These are phyloP conservation scores for Drosophila affinis DNA, from an alignment of 2,888 invertebrate genomes.

Conservation along the genomic window DNA sequence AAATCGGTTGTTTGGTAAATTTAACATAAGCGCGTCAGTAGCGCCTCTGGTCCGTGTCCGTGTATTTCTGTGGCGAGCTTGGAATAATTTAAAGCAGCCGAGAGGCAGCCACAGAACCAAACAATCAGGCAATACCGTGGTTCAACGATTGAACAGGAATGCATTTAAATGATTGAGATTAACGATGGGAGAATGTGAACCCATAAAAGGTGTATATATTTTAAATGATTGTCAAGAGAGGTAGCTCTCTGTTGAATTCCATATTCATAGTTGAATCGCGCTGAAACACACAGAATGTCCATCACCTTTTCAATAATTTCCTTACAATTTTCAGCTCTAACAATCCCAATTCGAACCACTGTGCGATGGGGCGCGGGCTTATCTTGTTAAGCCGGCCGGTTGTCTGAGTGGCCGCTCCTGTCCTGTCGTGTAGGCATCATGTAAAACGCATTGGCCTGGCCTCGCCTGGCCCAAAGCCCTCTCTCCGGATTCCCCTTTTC, in stretches of 20 bases:
- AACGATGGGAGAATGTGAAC: not conserved
- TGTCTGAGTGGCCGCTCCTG: conserved; percentile 60
- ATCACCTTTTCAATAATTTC: not conserved
- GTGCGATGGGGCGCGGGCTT: conserved; percentile 48
- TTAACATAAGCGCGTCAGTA: conserved; percentile 78
- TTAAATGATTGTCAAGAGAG: not conserved
- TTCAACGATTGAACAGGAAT: not conserved
- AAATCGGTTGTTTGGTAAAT: conserved; percentile 82
- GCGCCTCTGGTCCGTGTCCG: conserved; percentile 69
- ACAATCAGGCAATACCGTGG: conserved; percentile 34
- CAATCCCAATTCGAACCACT: conserved; percentile 3
- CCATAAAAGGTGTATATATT: not conserved
- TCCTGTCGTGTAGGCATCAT: conserved; percentile 76
- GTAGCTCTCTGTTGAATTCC: not conserved
- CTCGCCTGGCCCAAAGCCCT: conserved; percentile 31
- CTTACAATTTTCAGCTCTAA: not conserved
- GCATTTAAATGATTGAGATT: not conserved
- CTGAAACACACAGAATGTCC: too few species aligned
- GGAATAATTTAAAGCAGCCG: conserved; percentile 69
- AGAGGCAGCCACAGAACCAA: conserved; percentile 39
- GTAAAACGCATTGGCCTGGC: conserved; percentile 65
- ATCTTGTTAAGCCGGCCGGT: conserved; percentile 62
- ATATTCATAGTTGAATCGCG: not conserved
- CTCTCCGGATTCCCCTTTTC: conserved; percentile 7
- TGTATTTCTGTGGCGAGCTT: conserved; percentile 59